Percentiles rank a stretch among this genome's conserved stretches.
phyloP scores from a whole-genome alignment of 2,888 invertebrate genomes.

The Charanyca ferruginea region DNA sequence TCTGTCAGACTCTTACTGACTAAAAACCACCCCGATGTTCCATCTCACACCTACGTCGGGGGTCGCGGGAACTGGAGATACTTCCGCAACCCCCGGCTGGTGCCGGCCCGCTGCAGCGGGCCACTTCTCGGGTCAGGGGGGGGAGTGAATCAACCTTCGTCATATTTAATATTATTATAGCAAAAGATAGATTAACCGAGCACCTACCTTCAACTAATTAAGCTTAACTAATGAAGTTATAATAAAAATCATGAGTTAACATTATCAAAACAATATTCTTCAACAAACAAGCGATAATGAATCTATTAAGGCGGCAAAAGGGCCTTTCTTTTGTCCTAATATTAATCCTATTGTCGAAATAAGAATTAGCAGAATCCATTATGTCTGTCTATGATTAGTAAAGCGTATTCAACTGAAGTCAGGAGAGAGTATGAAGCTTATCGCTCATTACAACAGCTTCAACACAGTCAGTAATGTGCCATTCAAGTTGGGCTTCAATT shows the following conservation, averaged over 20 bases:
- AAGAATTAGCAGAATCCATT: conserved; percentile 35
- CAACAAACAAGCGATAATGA: conserved; percentile 36
- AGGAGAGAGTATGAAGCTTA: not conserved
- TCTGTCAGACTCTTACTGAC: no score
- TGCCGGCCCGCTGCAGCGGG: no score
- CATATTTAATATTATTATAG: not conserved
- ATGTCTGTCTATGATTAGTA: conserved; percentile 16
- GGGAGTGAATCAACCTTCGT: not conserved
- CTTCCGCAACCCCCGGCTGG: no score
- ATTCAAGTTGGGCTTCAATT: no score
- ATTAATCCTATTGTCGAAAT: conserved; percentile 47
- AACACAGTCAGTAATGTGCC: no score
- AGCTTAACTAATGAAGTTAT: conserved; percentile 10
- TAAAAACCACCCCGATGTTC: no score
- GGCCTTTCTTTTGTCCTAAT: conserved; percentile 39
- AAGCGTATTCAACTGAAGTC: conserved; percentile 6
- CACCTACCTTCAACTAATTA: not conserved
- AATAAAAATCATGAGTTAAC: conserved; percentile 20
- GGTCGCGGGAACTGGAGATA: no score
- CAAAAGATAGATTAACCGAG: conserved; percentile 3
- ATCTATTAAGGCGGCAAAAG: conserved; percentile 36
- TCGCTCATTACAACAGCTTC: no score
- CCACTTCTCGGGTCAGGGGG: no score
- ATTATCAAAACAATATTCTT: conserved; percentile 28
- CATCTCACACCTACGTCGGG: no score